Percentiles rank a stretch among this genome's conserved stretches.
These are phyloP conservation scores for Hipposideros larvatus DNA, from an alignment of 2,797 vertebrate genomes.

Conservation along the genomic window DNA sequence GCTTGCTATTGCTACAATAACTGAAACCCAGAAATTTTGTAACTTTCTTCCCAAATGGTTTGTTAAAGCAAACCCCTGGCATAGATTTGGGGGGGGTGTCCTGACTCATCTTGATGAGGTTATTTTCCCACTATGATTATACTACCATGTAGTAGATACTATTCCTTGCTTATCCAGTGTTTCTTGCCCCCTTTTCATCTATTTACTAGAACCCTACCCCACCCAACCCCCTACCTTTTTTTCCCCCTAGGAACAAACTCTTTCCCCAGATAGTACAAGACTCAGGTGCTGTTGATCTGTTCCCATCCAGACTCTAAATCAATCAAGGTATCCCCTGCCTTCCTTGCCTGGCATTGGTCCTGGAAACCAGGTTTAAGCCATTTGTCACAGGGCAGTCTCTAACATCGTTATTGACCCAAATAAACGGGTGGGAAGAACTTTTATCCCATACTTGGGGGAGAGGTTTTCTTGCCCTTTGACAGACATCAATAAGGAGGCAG, in stretches of 20 bases:
- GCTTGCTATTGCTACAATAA: neutral
- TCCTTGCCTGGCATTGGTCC: neutral
- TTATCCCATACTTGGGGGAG: neutral
- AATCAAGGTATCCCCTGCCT: neutral
- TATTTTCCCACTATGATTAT: neutral
- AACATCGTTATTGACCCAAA: neutral
- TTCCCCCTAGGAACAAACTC: neutral
- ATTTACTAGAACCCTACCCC: neutral
- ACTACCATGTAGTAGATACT: neutral
- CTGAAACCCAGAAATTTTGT: conserved; percentile 43
- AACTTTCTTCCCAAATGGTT: conserved; percentile 12
- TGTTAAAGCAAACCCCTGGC: neutral
- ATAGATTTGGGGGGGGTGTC: neutral
- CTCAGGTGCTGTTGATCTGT: neutral
- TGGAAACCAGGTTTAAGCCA: neutral
- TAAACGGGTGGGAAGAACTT: neutral
- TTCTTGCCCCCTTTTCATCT: neutral
- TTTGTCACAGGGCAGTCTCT: neutral
- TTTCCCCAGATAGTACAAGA: neutral
- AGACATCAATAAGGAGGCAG: neutral
- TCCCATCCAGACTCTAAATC: neutral
- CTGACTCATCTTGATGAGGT: neutral
- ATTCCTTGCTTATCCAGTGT: neutral
- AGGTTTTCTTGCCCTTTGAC: neutral
- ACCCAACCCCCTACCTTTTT: too few species aligned